Evolutionary conservation across 1,140 invertebrate species (phyloP).

Genomic region (Stegodyphus dumicola): DNA sequence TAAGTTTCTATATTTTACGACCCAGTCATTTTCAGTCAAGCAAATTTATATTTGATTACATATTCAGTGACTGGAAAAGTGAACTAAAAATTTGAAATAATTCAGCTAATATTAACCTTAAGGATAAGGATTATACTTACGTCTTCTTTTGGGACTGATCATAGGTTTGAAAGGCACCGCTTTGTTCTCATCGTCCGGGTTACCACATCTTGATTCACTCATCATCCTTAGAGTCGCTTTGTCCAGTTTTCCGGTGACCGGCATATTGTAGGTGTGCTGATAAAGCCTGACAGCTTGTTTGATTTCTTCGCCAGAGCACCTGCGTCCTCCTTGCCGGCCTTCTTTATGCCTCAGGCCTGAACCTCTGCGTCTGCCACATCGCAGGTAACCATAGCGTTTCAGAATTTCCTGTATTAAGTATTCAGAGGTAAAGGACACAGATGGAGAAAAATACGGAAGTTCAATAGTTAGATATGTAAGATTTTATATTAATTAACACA

Average conservation of each 20-base stretch:
- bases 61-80: too few species aligned
- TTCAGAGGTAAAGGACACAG: not conserved
- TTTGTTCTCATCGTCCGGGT: constrained; percentile 66
- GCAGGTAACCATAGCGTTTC: constrained; percentile 58
- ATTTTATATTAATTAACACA: too few species aligned
- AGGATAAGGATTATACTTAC: constrained; percentile 1
- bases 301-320: constrained; percentile 46
- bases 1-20: too few species aligned
- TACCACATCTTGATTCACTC: constrained; percentile 69
- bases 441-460: not conserved
- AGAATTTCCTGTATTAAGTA: constrained; percentile 50
- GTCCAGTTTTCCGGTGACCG: constrained; percentile 67
- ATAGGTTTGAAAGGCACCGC: constrained; percentile 50
- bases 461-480: too few species aligned
- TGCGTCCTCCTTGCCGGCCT: constrained; percentile 2
- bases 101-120: too few species aligned
- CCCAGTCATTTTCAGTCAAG: too few species aligned
- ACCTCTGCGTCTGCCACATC: constrained; percentile 30
- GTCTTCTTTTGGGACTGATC: constrained; percentile 43
- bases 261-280: constrained; percentile 68
- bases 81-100: too few species aligned
- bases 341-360: constrained; percentile 13
- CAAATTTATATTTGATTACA: too few species aligned
- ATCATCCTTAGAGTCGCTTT: constrained; percentile 66
- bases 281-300: constrained; percentile 65